A percentile compares a stretch with the other conserved stretches of the same genome.
Conservation (phyloP, 2,797 vertebrate species). For the Melanotaenia nigrans region DNA sequence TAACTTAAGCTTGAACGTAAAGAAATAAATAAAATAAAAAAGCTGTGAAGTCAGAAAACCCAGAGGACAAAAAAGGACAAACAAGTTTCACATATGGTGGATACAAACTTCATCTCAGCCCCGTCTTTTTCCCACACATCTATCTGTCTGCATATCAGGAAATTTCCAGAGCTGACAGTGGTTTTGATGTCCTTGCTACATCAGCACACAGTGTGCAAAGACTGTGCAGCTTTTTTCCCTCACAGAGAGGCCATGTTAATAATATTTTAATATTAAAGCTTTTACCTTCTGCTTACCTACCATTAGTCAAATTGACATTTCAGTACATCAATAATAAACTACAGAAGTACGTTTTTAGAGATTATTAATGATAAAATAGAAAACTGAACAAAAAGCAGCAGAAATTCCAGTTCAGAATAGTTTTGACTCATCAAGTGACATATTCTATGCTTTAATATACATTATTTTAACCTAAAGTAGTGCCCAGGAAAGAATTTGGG, state of each 20-base stretch:
- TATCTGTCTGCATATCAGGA: constrained; percentile 25
- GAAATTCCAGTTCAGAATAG: background rate
- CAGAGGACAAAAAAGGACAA: constrained; percentile 39
- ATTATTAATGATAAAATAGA: background rate
- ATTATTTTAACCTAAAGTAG: background rate
- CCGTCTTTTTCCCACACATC: constrained; percentile 7
- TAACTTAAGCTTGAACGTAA: too few species aligned
- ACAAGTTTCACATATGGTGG: constrained; percentile 31
- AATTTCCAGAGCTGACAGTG: constrained; percentile 21
- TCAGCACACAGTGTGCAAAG: constrained; percentile 13
- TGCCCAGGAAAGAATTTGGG: too few species aligned
- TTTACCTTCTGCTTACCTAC: background rate
- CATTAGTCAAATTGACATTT: background rate
- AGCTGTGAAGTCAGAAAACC: constrained; percentile 8
- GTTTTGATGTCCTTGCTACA: constrained; percentile 11
- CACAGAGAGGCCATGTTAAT: background rate
- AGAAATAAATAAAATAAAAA: background rate
- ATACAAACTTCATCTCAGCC: constrained; percentile 23
- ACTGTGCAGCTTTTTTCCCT: constrained; percentile 3
- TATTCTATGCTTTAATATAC: constrained; percentile 15
- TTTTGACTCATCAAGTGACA: constrained; percentile 10
- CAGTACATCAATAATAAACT: background rate
- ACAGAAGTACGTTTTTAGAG: background rate
- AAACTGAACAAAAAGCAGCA: background rate
- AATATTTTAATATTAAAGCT: background rate